Evolutionary conservation across 2,888 invertebrate genomes (phyloP).

Genomic region (Drosophila gaucha): DNA sequence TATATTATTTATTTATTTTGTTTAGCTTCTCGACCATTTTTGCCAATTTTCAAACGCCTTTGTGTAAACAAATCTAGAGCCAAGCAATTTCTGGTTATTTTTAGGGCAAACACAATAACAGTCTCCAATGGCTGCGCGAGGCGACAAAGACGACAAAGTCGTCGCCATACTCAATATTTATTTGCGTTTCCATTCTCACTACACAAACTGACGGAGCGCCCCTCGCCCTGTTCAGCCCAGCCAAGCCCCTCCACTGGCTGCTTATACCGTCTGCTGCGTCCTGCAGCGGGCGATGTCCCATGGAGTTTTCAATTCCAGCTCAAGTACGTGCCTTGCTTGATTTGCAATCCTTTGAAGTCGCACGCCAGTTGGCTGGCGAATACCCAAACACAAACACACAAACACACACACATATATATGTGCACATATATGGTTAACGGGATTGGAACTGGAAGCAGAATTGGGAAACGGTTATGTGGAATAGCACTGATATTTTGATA

Average conservation of each 20-base stretch:
- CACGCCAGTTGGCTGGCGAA: slow-evolving; percentile 24
- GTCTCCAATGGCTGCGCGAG: slow-evolving; percentile 30
- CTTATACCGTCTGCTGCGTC: slow-evolving; percentile 16
- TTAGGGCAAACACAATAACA: slow-evolving; percentile 62
- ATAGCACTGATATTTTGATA: slow-evolving; percentile 42
- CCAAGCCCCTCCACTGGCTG: slow-evolving; percentile 2
- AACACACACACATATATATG: neutral
- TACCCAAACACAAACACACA: neutral
- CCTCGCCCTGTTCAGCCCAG: neutral
- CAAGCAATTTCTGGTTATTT: slow-evolving; percentile 64
- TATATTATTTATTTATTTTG: slow-evolving; percentile 57
- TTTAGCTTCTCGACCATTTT: slow-evolving; percentile 52
- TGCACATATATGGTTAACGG: neutral
- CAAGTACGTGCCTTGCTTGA: slow-evolving; percentile 58
- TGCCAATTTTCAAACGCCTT: slow-evolving; percentile 58
- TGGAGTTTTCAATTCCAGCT: slow-evolving; percentile 66
- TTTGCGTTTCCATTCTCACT: slow-evolving; percentile 64
- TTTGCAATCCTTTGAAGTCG: slow-evolving; percentile 61
- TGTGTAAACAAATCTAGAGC: slow-evolving; percentile 60
- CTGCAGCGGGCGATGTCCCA: slow-evolving; percentile 43
- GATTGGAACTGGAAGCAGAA: neutral
- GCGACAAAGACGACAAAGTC: slow-evolving; percentile 21
- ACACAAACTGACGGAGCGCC: slow-evolving; percentile 26
- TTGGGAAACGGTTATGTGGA: neutral
- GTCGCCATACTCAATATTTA: slow-evolving; percentile 66